These are phyloP conservation scores for Globodera rostochiensis DNA, from an alignment of 1,140 invertebrate species.

Conservation along the genomic window DNA sequence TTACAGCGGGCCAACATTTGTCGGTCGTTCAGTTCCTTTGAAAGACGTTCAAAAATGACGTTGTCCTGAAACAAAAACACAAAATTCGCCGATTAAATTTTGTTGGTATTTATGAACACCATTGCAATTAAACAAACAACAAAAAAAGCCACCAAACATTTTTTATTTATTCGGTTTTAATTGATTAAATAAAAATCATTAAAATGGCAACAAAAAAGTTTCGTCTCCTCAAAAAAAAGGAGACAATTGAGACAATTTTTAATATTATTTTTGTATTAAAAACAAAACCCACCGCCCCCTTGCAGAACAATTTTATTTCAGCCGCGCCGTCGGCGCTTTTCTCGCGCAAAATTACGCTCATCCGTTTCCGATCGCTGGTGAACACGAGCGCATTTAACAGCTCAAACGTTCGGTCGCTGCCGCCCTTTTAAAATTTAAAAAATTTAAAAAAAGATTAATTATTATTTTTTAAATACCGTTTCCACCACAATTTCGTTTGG, in stretches of 20 bases:
- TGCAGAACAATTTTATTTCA: constrained; percentile 82
- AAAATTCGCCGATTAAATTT: no score
- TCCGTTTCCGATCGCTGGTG: constrained; percentile 86
- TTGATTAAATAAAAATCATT: no score
- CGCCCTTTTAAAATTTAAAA: constrained; percentile 66
- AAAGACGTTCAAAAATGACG: constrained; percentile 79
- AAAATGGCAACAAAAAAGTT: not conserved
- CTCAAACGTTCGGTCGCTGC: constrained; percentile 76
- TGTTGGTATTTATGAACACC: no score
- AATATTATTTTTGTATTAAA: not conserved
- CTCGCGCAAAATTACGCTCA: constrained; percentile 85
- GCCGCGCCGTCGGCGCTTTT: constrained; percentile 70
- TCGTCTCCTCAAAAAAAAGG: not conserved
- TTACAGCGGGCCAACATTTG: constrained; percentile 74
- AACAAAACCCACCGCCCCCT: constrained; percentile 80
- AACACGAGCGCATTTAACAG: constrained; percentile 97
- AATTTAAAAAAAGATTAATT: not conserved
- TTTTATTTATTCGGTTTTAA: no score
- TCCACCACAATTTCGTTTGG: constrained; percentile 79
- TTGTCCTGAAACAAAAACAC: constrained; percentile 67
- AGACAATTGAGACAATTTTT: not conserved
- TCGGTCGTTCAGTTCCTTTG: constrained; percentile 58
- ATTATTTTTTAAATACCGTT: constrained; percentile 68
- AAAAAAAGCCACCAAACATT: no score
- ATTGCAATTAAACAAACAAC: no score